These are phyloP conservation scores for Oasisia sp. DNA, from an alignment of 2,888 invertebrate genomes.

Conservation along the genomic window DNA sequence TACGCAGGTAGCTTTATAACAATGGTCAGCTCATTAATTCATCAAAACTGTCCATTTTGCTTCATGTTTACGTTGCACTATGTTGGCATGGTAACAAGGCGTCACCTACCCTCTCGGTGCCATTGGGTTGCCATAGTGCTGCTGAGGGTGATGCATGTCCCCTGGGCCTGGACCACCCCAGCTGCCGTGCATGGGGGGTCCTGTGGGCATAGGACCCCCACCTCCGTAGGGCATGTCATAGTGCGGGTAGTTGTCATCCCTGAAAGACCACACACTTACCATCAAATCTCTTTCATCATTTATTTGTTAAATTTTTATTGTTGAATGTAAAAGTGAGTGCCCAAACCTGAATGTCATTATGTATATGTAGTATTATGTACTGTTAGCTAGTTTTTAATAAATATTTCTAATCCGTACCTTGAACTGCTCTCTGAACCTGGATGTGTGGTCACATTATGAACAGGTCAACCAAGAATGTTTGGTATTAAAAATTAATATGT, in stretches of 20 bases:
- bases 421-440: no score
- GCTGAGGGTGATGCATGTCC: neutral
- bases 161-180: slow-evolving; percentile 35
- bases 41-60: neutral
- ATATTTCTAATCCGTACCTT: no score
- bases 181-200: slow-evolving; percentile 42
- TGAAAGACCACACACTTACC: slow-evolving; percentile 30
- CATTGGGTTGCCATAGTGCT: slow-evolving; percentile 25
- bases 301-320: no score
- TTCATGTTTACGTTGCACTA: neutral
- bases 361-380: no score
- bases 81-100: slow-evolving; percentile 21
- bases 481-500: no score
- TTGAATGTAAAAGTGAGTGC: no score
- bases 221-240: slow-evolving; percentile 51
- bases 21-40: neutral
- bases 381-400: no score
- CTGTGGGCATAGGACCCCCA: slow-evolving; percentile 37
- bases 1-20: neutral
- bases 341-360: no score
- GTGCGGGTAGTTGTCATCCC: slow-evolving; percentile 51
- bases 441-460: no score
- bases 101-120: slow-evolving; percentile 35
- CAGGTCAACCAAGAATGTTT: no score
- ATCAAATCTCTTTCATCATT: no score